Conservation (phyloP, 2,113 vertebrate species). For the Verasper variegatus region DNA sequence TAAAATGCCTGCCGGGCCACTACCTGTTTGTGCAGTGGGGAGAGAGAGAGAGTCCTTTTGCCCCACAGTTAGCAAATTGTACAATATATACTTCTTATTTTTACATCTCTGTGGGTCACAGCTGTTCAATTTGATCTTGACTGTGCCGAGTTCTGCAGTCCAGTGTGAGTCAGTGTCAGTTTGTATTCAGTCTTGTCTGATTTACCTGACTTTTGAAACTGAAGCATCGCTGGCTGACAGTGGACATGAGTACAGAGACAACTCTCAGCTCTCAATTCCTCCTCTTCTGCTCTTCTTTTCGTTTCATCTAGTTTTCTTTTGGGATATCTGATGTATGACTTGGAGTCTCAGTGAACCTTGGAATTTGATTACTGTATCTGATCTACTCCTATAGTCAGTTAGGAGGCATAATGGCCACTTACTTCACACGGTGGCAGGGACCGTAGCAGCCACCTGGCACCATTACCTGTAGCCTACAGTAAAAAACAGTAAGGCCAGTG, state of each 20-base stretch:
- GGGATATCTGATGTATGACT: conserved; percentile 12
- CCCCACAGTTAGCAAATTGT: conserved; percentile 37
- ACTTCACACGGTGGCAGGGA: neutral
- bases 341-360: conserved; percentile 10
- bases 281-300: conserved; percentile 6
- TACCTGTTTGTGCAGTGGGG: conserved; percentile 44
- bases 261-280: neutral
- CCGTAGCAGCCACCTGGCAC: conserved; percentile 7
- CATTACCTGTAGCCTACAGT: conserved; percentile 18
- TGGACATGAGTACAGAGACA: too few relatives aligned
- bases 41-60: conserved; percentile 14
- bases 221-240: too few relatives aligned
- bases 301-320: conserved; percentile 9
- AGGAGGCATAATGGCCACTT: conserved; percentile 40
- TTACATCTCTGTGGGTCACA: conserved; percentile 23
- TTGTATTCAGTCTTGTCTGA: conserved; percentile 3
- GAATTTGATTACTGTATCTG: conserved; percentile 24
- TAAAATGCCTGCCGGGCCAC: conserved; percentile 44
- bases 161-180: conserved; percentile 21
- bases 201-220: too few relatives aligned
- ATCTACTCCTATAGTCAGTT: conserved; percentile 20
- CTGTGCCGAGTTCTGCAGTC: neutral
- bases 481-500: neutral
- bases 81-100: conserved; percentile 17
- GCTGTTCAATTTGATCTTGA: conserved; percentile 7